These are phyloP conservation scores for Tinea trinotella DNA, from an alignment of 2,888 invertebrate genomes.

Conservation along the genomic window DNA sequence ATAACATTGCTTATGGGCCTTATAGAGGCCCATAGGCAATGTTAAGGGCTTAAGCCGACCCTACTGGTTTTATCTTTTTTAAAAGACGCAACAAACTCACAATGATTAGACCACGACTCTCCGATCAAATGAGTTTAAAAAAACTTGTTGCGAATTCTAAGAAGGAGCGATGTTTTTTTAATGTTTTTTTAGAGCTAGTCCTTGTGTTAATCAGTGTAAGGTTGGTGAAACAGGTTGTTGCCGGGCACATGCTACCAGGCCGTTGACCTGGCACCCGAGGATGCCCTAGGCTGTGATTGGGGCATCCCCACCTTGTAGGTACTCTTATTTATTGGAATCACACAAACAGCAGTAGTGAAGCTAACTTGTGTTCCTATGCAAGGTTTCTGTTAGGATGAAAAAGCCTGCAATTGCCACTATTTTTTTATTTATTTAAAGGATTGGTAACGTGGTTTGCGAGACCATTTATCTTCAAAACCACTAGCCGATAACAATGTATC, in stretches of 20 bases:
- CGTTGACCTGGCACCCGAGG: conserved; percentile 13
- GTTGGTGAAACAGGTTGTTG: conserved; percentile 14
- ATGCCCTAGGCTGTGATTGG: conserved; percentile 7
- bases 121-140: not conserved
- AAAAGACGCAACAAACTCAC: not conserved
- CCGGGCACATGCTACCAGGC: conserved; percentile 6
- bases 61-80: too few species aligned
- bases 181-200: conserved; percentile 9
- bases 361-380: too few species aligned
- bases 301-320: conserved; percentile 5
- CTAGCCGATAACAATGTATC: too few species aligned
- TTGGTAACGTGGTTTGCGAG: too few species aligned
- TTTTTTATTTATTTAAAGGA: too few species aligned
- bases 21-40: too few species aligned
- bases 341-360: too few species aligned
- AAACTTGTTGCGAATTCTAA: conserved; percentile 10
- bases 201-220: conserved; percentile 1
- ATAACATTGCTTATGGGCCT: too few species aligned
- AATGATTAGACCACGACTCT: not conserved
- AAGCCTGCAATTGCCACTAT: too few species aligned
- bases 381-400: too few species aligned
- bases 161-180: conserved; percentile 7
- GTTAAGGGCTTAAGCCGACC: too few species aligned
- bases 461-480: too few species aligned
- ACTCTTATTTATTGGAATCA: not conserved